These are phyloP conservation scores for Idaea straminata DNA, from an alignment of 2,888 invertebrate species.

Conservation along the genomic window DNA sequence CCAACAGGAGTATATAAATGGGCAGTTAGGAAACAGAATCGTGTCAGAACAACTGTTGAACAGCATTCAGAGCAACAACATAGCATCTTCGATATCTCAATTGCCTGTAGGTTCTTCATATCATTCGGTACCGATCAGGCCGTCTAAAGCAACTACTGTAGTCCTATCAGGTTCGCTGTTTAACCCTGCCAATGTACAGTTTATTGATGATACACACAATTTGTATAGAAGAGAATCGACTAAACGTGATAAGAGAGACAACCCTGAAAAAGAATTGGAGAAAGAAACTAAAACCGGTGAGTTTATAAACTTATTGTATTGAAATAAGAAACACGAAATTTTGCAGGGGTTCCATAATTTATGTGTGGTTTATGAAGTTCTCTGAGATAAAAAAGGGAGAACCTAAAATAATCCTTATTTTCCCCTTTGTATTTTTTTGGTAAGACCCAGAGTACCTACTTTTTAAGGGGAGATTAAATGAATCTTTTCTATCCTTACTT, in stretches of 20 bases:
- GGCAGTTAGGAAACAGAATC: conserved; percentile 81
- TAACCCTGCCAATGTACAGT: conserved; percentile 82
- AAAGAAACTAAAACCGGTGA: conserved; percentile 35
- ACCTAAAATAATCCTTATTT: no score
- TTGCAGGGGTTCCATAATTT: no score
- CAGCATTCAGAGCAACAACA: conserved; percentile 48
- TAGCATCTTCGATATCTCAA: conserved; percentile 35
- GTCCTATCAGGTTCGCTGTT: conserved; percentile 66
- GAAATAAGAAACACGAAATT: conserved; percentile 5
- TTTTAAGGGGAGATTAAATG: no score
- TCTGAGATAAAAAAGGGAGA: no score
- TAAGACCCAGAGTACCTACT: no score
- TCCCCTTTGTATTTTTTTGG: no score
- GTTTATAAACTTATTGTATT: conserved; percentile 1
- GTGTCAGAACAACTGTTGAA: conserved; percentile 79
- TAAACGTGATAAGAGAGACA: conserved; percentile 72
- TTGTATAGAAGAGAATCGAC: conserved; percentile 72
- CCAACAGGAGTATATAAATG: conserved; percentile 82
- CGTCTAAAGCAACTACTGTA: conserved; percentile 59
- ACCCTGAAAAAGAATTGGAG: conserved; percentile 65
- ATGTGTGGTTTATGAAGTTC: no score
- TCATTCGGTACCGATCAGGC: conserved; percentile 41
- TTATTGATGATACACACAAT: conserved; percentile 80
- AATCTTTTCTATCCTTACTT: no score
- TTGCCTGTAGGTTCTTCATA: conserved; percentile 35